phyloP scores from a whole-genome alignment of 2,888 invertebrate genomes.

The Lithophane ornitopus region DNA sequence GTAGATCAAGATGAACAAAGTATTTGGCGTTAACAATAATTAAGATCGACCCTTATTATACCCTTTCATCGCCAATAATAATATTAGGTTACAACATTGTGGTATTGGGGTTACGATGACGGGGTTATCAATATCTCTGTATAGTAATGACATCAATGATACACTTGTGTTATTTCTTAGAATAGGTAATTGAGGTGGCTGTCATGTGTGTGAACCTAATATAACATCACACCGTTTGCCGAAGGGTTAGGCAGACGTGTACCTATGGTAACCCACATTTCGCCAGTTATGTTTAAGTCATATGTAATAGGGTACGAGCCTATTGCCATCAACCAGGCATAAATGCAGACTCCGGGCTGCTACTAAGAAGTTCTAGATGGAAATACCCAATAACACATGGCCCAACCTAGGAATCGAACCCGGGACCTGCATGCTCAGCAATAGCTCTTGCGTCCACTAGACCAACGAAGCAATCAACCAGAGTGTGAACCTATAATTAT shows the following conservation, averaged over 20 bases:
- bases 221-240: neutral
- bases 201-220: neutral
- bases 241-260: neutral
- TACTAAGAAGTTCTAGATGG: neutral
- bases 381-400: neutral
- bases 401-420: neutral
- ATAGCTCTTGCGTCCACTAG: too few species aligned
- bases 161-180: neutral
- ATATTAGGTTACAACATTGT: slow-evolving; percentile 45
- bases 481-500: too few species aligned
- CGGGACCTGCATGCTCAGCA: neutral
- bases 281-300: neutral
- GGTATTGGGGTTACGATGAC: slow-evolving; percentile 13
- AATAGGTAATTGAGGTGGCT: neutral
- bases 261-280: neutral
- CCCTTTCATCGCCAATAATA: slow-evolving; percentile 40
- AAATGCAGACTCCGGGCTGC: neutral
- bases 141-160: slow-evolving; percentile 14
- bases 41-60: slow-evolving; percentile 38
- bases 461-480: too few species aligned
- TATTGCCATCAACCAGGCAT: too few species aligned
- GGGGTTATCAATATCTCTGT: slow-evolving; percentile 22
- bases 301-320: neutral
- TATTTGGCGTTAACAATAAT: slow-evolving; percentile 45
- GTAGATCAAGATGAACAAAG: slow-evolving; percentile 15